Base-by-base conservation (phyloP, 1,140 invertebrate genomes). In the Drosophila jambulina region DNA sequence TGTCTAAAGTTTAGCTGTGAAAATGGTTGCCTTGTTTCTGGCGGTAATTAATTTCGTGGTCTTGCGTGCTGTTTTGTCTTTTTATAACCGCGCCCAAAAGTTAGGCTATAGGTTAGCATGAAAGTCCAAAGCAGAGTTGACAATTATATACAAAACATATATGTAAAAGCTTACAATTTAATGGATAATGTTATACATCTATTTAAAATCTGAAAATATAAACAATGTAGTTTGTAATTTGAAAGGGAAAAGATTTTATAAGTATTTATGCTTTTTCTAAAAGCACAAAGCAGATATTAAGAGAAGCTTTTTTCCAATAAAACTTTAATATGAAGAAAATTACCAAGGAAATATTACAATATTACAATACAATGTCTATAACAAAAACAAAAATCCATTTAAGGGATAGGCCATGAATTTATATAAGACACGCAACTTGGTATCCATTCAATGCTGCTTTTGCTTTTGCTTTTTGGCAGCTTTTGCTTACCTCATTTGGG, bases 21-120 rank as follows among this genome's bases (percentile, higher is more conserved):
- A 65, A 61, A 61, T 32, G 36, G 10, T 17, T 42, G 9, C 23
- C 34, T 13, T 36, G 34, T 36, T 12, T 36, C 21, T 17, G 17
- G 4, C 19, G 25, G 29, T 43, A 42, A 51, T 72, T 60, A 42
- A 60, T 59, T 34, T 38, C 34, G 15, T 5, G 17, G 32, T 12
- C 4, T 75, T 43, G 45, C 48, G 53, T 65, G 70, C 19, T 70
- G 49, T 29, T 40, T 23, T 13, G 15, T 40, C 23, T 57, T 65
- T 67, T 57, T 61, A 63, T 23, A 48, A 51, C 64, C 77, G 78
- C 82, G 69, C 82, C 82, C 71, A 64, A 46, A 32, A 42, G 69
- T 43, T 82, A 70, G 64, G 82, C 82, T 72, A 72, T 58, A 12
- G 1, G 2, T 48, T n/a, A 9, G 17, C 25, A 46, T 60, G 60